Evolutionary conservation across 1,140 invertebrate genomes (phyloP).

Genomic region (Neodiprion fabricii): DNA sequence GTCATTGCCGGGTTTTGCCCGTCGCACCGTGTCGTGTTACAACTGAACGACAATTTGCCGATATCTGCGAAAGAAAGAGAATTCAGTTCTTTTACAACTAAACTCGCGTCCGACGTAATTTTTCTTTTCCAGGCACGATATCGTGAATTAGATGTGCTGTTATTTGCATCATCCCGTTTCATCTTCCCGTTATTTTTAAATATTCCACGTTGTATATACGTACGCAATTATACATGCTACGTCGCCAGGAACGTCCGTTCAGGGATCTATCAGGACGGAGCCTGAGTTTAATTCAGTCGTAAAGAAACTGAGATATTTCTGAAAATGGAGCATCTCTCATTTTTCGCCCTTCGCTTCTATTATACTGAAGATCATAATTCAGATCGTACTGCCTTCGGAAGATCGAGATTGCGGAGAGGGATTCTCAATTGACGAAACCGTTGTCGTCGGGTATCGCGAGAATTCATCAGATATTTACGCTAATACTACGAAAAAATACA

Average conservation of each 20-base stretch:
- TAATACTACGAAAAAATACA: too few relatives aligned
- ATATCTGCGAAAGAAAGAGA: not conserved
- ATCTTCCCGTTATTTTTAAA: not conserved
- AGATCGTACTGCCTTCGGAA: too few relatives aligned
- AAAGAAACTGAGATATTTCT: too few relatives aligned
- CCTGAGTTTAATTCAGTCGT: too few relatives aligned
- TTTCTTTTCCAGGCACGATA: not conserved
- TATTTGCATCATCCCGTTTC: not conserved
- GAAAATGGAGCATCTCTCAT: too few relatives aligned
- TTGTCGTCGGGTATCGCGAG: too few relatives aligned
- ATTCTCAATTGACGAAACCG: too few relatives aligned
- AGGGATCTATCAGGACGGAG: not conserved
- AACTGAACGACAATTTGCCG: not conserved
- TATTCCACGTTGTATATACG: not conserved
- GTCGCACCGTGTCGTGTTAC: not conserved
- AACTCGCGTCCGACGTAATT: not conserved
- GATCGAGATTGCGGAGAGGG: too few relatives aligned
- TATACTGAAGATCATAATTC: too few relatives aligned
- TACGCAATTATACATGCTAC: not conserved
- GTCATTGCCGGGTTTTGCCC: too few relatives aligned
- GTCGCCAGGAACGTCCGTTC: not conserved
- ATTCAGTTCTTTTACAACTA: not conserved
- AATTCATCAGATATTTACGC: too few relatives aligned
- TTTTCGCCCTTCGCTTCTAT: too few relatives aligned
- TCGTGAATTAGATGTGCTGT: not conserved